Evolutionary conservation across 2,888 invertebrate genomes (phyloP), one percentile per base, ranked within the genome.

Genomic region (Brachynemurus nebulosus): DNA sequence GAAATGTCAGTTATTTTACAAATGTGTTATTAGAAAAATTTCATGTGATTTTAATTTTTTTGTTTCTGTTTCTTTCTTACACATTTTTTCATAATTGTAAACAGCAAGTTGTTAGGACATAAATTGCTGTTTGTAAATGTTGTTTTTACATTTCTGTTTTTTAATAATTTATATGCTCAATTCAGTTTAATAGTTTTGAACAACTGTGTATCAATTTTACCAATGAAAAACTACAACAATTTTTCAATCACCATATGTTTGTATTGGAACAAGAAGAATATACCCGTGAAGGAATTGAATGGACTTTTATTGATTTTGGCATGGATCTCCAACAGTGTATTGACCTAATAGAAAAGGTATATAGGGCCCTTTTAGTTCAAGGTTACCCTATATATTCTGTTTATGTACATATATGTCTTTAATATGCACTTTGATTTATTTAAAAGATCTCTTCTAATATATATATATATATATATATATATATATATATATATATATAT

Each of bases 191-290:
- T 74, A 83, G 86, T 66, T 90, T 89, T 74, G 88, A 90, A 72
- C 89, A 90, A 72, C 75, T 89, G 63, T 90, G 88, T 71, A 89
- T 89, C 77, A 89, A 89, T 76, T 90, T 88, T 72, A 90, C 89
- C 65, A 90, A 89, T 68, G 89, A 89, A 74, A 85, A 88, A 67
- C 75, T 90, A 60, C 89, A 90, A 72, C 89, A 90, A 71, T 90
- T 89, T 78, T 90, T 90, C 80, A 89, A 89, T 70, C 88, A 89
- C 65, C 82, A 90, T 74, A 90, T 90, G 89, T 89, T 89, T 69
- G 86, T 90, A 55, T 76, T 90, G 63, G 89, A 89, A 72, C 89
- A 89, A 76, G 89, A 90, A 71, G 88, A 89, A 67, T 90, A 89
- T 70, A 81, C 86, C 65, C 76, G 78, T 57, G 89, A 90, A 71